A percentile compares a stretch with the other conserved stretches of the same genome.
Evolutionary conservation across 2,797 vertebrate species (phyloP).

Genomic region (Pangasius larnaudii): DNA sequence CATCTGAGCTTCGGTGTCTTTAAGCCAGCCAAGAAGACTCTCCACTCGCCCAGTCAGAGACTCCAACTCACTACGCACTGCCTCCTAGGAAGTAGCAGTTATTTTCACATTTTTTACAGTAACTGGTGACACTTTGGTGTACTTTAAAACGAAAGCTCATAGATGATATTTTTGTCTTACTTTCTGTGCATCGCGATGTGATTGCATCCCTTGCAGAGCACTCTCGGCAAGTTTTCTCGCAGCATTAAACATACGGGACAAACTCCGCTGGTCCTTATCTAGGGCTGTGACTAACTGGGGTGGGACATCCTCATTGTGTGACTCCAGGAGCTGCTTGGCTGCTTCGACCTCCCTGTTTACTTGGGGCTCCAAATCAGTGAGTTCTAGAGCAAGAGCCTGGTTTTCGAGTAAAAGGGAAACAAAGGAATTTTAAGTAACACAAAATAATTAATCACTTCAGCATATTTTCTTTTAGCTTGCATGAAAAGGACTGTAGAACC

Average conservation of each 20-base stretch:
- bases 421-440: background rate
- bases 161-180: constrained; percentile 66
- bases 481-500: background rate
- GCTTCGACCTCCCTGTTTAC: constrained; percentile 81
- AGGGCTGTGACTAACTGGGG: constrained; percentile 87
- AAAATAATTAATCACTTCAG: background rate
- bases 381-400: constrained; percentile 83
- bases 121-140: background rate
- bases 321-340: constrained; percentile 77
- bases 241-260: constrained; percentile 84
- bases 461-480: background rate
- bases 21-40: constrained; percentile 71
- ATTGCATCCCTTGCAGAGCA: constrained; percentile 76
- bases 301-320: constrained; percentile 82
- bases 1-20: constrained; percentile 66
- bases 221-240: constrained; percentile 75
- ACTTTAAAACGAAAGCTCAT: background rate
- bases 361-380: constrained; percentile 81
- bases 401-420: constrained; percentile 7
- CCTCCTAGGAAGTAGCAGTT: constrained; percentile 66
- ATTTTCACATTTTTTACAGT: background rate
- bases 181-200: constrained; percentile 77
- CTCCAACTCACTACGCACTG: constrained; percentile 75
- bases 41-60: constrained; percentile 70
- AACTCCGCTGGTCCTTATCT: constrained; percentile 89